These are phyloP conservation scores for Cyanoderma ruficeps DNA, from an alignment of 2,113 vertebrate genomes.

Conservation along the genomic window DNA sequence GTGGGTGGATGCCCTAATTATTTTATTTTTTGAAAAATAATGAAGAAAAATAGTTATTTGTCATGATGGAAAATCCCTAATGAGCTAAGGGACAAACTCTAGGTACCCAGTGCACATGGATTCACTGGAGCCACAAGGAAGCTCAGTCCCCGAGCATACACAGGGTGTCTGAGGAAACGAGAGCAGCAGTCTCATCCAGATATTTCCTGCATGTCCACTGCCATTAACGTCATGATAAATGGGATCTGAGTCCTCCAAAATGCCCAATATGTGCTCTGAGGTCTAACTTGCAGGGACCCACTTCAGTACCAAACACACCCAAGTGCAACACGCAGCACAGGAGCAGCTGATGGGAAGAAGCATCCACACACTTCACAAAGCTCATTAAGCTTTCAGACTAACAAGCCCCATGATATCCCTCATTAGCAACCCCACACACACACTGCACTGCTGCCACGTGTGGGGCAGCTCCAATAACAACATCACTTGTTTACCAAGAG, in stretches of 20 bases:
- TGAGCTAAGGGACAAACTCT: background rate
- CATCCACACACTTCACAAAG: background rate
- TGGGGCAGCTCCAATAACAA: background rate
- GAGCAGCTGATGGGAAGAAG: accelerated
- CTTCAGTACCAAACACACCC: background rate
- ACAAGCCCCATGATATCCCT: background rate
- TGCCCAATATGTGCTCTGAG: background rate
- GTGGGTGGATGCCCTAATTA: background rate
- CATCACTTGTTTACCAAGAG: conserved; percentile 51
- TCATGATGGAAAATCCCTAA: background rate
- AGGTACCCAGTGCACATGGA: background rate
- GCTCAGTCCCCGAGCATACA: accelerated
- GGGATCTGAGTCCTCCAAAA: background rate
- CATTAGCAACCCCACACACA: background rate
- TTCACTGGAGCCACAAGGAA: background rate
- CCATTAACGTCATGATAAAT: background rate
- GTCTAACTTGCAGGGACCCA: background rate
- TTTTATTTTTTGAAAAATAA: background rate
- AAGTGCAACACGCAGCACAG: background rate
- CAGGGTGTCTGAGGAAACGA: background rate
- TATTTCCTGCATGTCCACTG: background rate
- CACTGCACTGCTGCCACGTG: background rate
- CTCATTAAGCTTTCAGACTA: background rate
- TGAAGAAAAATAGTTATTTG: background rate
- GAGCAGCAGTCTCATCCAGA: background rate